Evolutionary conservation across 53 echinoderm and acorn worm genomes (phyloP).

Genomic region (Henricia sp.): DNA sequence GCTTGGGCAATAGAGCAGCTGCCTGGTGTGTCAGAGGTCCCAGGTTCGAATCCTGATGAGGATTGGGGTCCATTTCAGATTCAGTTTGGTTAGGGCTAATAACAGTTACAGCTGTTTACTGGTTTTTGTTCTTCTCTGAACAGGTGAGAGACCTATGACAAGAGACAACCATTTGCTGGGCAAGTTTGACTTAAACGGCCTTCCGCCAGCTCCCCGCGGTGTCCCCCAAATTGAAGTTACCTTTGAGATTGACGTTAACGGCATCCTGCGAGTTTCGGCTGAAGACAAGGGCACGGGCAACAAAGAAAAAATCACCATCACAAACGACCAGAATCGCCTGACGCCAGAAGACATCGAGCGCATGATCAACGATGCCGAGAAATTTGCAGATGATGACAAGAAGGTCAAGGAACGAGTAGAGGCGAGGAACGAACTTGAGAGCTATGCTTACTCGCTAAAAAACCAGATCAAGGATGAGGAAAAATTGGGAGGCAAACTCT

Average conservation of each 20-base stretch:
- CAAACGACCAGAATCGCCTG: slow-evolving; percentile 97
- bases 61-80: background rate
- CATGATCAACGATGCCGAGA: slow-evolving; percentile 95
- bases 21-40: no score
- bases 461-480: slow-evolving; percentile 96
- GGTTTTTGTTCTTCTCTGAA: slow-evolving; percentile 6
- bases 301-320: slow-evolving; percentile 99
- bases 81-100: background rate
- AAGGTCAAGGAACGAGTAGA: slow-evolving; percentile 89
- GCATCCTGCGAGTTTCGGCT: slow-evolving; percentile 92
- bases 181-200: slow-evolving; percentile 96
- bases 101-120: background rate
- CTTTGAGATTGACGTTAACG: slow-evolving; percentile 98
- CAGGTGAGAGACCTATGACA: slow-evolving; percentile 98
- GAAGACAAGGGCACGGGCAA: slow-evolving; percentile 99
- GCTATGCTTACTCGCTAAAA: slow-evolving; percentile 95
- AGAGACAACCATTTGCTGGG: slow-evolving; percentile 98
- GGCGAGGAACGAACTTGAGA: slow-evolving; percentile 91
- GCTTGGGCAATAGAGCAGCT: no score
- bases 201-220: slow-evolving; percentile 96
- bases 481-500: slow-evolving; percentile 93
- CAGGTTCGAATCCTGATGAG: no score
- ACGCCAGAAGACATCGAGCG: slow-evolving; percentile 98
- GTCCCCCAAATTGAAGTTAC: slow-evolving; percentile 98
- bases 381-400: slow-evolving; percentile 90